Evolutionary conservation across 2,113 vertebrate species (phyloP), one percentile per base, ranked within the genome.

Genomic region (Neolamprologus caudopunctatus): DNA sequence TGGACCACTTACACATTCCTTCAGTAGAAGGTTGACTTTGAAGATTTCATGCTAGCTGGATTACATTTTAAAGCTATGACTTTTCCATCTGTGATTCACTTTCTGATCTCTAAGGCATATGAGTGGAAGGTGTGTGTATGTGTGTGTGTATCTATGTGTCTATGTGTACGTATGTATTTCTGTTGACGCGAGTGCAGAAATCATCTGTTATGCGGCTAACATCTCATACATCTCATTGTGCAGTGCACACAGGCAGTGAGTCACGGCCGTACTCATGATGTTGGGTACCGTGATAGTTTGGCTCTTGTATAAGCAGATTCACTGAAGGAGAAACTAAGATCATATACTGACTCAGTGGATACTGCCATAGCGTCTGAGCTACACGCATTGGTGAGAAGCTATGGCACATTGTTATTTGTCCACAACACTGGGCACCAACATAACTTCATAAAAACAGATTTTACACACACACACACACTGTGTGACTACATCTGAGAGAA

Each of bases 41-140:
- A 92, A 89, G 73, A 92, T 87, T 89, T 90, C 81, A 63, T 45
- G 86, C 83, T 47, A 5, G n/a, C 80, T 85, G 71, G 80, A 91
- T 92, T 86, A 71, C 84, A 88, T 84, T 90, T 91, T 53, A 85
- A 83, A 87, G 50, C 47, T 84, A 61, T 73, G 88, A 71, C 47
- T 90, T 33, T 83, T 85, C 86, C 63, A 81, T 63, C 61, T 73
- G 4, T 93, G 84, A 90, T 78, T 90, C 83, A 86, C 71, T 87
- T 26, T 66, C 53, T 85, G 35, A 78, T 80, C 88, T 91, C 9
- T 14, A 3, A 81, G 88, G 78, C 50, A 84, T 83, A 4, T 21
- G 31, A 79, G 54, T 66, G 63, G 58, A 57, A 31, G 24, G 5
- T 53, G 21, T 78, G 81, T 84, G 57, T 73, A 13, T 21, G 31